phyloP scores from a whole-genome alignment of 1,140 invertebrate species.

The Bombus sylvicola region DNA sequence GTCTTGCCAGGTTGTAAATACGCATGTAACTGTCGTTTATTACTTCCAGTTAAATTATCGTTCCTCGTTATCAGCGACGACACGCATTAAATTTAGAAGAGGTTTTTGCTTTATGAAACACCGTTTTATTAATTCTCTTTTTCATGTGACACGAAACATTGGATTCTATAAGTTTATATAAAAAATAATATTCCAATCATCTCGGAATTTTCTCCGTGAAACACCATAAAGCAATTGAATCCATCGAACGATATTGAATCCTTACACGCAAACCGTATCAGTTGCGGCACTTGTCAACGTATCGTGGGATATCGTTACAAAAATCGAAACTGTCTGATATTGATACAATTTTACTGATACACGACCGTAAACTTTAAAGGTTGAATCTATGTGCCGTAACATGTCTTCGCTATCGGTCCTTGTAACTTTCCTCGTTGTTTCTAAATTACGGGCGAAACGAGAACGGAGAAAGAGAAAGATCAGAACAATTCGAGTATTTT shows the following conservation, averaged over 20 bases:
- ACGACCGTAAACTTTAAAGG: background rate
- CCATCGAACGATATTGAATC: slow-evolving; percentile 13
- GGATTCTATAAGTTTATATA: background rate
- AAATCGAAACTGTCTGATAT: slow-evolving; percentile 29
- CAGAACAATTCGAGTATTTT: too few species aligned
- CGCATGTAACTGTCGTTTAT: background rate
- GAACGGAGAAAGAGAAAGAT: background rate
- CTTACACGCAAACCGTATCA: slow-evolving; percentile 18
- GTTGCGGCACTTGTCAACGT: background rate
- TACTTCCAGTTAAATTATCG: background rate
- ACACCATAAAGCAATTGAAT: slow-evolving; percentile 8
- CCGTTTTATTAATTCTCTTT: background rate
- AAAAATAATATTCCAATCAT: background rate
- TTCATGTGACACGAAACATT: background rate
- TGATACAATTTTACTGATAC: slow-evolving; percentile 37
- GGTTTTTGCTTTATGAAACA: background rate
- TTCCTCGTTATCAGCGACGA: background rate
- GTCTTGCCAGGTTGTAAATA: slow-evolving; percentile 17
- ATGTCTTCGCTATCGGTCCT: background rate
- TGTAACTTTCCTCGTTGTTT: background rate
- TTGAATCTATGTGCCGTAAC: background rate
- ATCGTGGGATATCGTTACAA: slow-evolving; percentile 4
- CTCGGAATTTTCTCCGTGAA: background rate
- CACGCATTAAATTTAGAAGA: background rate
- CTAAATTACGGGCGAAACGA: background rate